Conservation (phyloP, 2,888 invertebrate species). For the Drosophila crucigera region DNA sequence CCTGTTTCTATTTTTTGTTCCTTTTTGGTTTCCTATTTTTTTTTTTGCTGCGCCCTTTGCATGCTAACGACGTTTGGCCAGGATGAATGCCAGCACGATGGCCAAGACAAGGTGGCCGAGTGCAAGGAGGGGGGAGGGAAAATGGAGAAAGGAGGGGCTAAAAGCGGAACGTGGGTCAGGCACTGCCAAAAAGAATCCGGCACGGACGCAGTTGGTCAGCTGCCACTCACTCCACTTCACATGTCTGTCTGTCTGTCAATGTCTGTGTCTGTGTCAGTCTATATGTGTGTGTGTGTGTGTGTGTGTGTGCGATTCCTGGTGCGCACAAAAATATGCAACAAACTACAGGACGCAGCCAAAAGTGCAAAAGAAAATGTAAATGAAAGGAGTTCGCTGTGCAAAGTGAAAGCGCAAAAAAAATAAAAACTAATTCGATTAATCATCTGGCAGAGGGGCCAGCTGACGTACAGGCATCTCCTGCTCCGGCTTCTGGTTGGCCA, state of each 20-base stretch:
- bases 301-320: conserved; percentile 40
- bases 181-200: conserved; percentile 66
- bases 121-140: background rate
- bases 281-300: conserved; percentile 25
- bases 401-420: conserved; percentile 52
- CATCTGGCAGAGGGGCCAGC: conserved; percentile 62
- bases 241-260: conserved; percentile 26
- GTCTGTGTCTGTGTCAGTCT: conserved; percentile 2
- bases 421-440: conserved; percentile 77
- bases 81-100: conserved; percentile 57
- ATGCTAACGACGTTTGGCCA: conserved; percentile 70
- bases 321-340: conserved; percentile 76
- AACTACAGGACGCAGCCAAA: conserved; percentile 56
- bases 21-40: background rate
- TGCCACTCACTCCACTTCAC: conserved; percentile 62
- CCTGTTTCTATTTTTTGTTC: conserved; percentile 9
- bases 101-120: conserved; percentile 9
- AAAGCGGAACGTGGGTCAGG: conserved; percentile 31
- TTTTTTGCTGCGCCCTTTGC: conserved; percentile 42
- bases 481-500: conserved; percentile 55
- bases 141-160: background rate
- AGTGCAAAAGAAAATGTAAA: conserved; percentile 81
- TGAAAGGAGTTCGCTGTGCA: conserved; percentile 64
- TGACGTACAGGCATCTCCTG: conserved; percentile 21
- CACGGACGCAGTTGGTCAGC: conserved; percentile 79